Base-by-base conservation (phyloP, 2,888 invertebrate species). In the Drosophila mimica region DNA sequence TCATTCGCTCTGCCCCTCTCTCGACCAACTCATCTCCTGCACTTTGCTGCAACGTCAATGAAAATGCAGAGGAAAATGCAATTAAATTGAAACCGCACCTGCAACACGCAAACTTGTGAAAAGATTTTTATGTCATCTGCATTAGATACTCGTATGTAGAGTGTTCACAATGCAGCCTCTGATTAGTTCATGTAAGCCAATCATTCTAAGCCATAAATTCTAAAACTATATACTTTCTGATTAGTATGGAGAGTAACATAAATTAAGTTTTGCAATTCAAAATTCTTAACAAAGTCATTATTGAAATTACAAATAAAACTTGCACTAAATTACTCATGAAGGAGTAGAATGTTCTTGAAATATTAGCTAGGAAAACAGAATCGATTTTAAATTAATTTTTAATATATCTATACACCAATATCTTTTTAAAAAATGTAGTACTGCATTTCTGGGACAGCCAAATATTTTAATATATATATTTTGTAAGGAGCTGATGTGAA, bases 41-140 rank as follows among this genome's bases (percentile, higher is more conserved):
- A 54, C 33, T 34, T 63, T 51, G 46, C 48, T 52, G 54, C 49
- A 52, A 30, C 33, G 40, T 31, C 59, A 65, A 59, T 65, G 48
- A 61, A 63, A 66, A 61, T 62, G 65, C 70, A 72, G 65, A 56
- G 51, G 66, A 56, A 75, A 88, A 88, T 83, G 81, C 79, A 88
- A 83, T 88, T 88, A 88, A 75, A 86, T 79, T 60, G 76, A 73
- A 74, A 79, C 87, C 83, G 70, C 81, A 86, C 61, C 77, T 72
- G 70, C 63, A 74, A 43, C 52, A 31, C 52, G 11, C 31, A 30
- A 75, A 62, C 63, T 60, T 48, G 9, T 33, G 8, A 9, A 48
- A 53, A 59, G 66, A 70, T 66, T 74, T 70, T 40, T 65, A 51
- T 57, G 66, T 61, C 58, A 70, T 48, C 58, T 57, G 54, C 46